These are phyloP conservation scores for Macroramphosus scolopax DNA, from an alignment of 2,797 vertebrate species.

Conservation along the genomic window DNA sequence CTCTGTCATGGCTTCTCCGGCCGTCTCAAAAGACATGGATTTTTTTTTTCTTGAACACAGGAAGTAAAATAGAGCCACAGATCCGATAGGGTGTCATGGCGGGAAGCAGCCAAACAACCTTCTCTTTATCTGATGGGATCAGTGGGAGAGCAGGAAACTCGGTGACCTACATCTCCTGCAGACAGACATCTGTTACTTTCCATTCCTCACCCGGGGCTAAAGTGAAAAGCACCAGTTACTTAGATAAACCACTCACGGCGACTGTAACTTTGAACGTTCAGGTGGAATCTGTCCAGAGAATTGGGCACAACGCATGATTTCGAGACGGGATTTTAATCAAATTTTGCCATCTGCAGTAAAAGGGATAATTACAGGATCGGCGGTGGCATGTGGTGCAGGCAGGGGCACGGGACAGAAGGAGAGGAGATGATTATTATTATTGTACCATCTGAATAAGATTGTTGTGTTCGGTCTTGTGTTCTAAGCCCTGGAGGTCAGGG, in stretches of 20 bases:
- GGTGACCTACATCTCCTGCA: constrained; percentile 68
- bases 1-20: constrained; percentile 57
- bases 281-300: constrained; percentile 33
- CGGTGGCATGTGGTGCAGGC: constrained; percentile 48
- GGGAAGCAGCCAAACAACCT: constrained; percentile 55
- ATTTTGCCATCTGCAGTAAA: constrained; percentile 62
- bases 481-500: constrained; percentile 60
- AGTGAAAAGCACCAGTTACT: constrained; percentile 50
- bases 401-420: constrained; percentile 49
- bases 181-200: constrained; percentile 64
- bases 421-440: constrained; percentile 61
- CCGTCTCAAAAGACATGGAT: constrained; percentile 46
- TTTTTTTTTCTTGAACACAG: constrained; percentile 62
- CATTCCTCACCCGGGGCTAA: constrained; percentile 36
- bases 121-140: constrained; percentile 65
- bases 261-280: constrained; percentile 36
- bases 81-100: constrained; percentile 49
- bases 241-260: constrained; percentile 45
- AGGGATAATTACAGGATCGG: constrained; percentile 62
- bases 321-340: constrained; percentile 51
- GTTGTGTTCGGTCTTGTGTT: constrained; percentile 52
- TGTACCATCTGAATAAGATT: constrained; percentile 62
- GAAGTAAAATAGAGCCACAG: constrained; percentile 53
- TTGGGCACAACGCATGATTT: constrained; percentile 30
- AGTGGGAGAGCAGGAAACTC: constrained; percentile 51